phyloP scores from a whole-genome alignment of 2,113 vertebrate species.

The Taurulus bubalis region DNA sequence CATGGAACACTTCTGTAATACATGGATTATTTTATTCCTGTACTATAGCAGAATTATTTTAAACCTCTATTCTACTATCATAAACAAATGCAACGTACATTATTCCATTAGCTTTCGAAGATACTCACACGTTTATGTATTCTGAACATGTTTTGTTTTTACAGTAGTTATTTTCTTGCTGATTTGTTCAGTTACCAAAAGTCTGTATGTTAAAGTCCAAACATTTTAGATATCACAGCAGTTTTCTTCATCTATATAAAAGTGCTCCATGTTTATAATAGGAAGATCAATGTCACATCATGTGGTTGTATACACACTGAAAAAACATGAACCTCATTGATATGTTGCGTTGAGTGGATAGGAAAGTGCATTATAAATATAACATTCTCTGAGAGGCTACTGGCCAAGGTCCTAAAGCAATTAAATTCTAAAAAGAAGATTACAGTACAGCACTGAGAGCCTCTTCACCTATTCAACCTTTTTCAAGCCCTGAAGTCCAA shows the following conservation, averaged over 20 bases:
- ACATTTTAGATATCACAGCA: background rate
- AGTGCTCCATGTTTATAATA: background rate
- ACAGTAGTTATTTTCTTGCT: background rate
- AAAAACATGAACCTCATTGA: background rate
- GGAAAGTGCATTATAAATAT: background rate
- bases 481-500: background rate
- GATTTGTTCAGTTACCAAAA: background rate
- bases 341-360: background rate
- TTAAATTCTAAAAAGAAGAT: background rate
- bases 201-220: background rate
- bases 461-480: constrained; percentile 2
- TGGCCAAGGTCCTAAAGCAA: background rate
- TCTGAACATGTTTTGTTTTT: background rate
- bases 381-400: background rate
- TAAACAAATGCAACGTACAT: background rate
- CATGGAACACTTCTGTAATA: background rate
- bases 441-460: background rate
- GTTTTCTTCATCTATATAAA: background rate
- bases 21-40: background rate
- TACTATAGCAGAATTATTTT: background rate
- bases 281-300: no score
- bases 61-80: background rate
- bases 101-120: background rate
- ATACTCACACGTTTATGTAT: background rate
- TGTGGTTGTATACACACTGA: no score